Percentiles rank a stretch among this genome's conserved stretches.
These are phyloP conservation scores for Larimichthys polyactis DNA, from an alignment of 2,113 vertebrate genomes.

Conservation along the genomic window DNA sequence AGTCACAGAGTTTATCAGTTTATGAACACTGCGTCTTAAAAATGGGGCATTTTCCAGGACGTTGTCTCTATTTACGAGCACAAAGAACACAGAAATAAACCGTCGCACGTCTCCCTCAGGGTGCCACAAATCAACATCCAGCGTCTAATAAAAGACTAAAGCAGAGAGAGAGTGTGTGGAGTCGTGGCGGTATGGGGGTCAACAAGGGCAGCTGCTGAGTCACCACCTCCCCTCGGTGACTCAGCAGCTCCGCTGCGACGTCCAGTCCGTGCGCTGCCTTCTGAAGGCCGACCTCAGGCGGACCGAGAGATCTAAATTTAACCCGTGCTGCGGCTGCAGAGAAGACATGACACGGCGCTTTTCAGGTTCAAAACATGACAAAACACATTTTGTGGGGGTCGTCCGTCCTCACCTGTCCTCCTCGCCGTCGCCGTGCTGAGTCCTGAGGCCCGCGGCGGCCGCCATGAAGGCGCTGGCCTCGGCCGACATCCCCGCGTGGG, in stretches of 20 bases:
- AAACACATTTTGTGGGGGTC: not conserved
- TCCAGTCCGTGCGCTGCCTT: not conserved
- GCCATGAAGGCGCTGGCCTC: slow-evolving; percentile 87
- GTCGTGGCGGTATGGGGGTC: not conserved
- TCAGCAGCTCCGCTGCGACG: slow-evolving; percentile 48
- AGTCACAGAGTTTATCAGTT: not conserved
- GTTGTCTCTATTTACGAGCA: slow-evolving; percentile 13
- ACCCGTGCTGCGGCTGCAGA: not conserved
- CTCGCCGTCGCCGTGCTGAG: slow-evolving; percentile 91
- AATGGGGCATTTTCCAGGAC: slow-evolving; percentile 12
- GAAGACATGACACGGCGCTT: no score
- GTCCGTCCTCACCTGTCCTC: slow-evolving; percentile 93
- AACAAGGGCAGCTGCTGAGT: slow-evolving; percentile 49
- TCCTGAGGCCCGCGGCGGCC: slow-evolving; percentile 89
- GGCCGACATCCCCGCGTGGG: slow-evolving; percentile 76
- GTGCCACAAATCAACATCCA: slow-evolving; percentile 19
- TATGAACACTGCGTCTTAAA: slow-evolving; percentile 16
- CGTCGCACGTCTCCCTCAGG: not conserved
- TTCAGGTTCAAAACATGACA: no score
- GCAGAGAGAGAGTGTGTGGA: not conserved
- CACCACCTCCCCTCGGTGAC: slow-evolving; percentile 47
- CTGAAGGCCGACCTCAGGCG: slow-evolving; percentile 4
- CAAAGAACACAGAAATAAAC: slow-evolving; percentile 38
- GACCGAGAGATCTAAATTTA: not conserved
- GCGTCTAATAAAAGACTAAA: slow-evolving; percentile 43